These are phyloP conservation scores for Pachyseris speciosa DNA, from an alignment of 64 coral and sea anemone genomes.

Conservation along the genomic window DNA sequence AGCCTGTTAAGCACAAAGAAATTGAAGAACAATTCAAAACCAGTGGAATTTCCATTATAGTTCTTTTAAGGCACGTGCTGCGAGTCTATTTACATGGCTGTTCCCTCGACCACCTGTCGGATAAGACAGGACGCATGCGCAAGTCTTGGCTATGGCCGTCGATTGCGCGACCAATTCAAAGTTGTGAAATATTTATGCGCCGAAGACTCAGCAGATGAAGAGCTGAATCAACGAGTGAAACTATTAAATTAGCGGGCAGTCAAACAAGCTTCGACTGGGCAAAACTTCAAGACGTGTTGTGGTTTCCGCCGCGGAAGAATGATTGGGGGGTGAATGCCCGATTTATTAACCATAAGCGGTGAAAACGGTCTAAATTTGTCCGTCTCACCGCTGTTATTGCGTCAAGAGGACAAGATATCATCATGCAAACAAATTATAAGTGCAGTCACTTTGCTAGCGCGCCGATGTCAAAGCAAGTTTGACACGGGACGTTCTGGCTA, in stretches of 20 bases:
- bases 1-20: constrained; percentile 2
- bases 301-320: no score
- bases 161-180: not conserved
- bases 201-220: not conserved
- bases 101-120: constrained; percentile 19
- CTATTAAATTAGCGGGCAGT: not conserved
- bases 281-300: not conserved
- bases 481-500: not conserved
- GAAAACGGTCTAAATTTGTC: no score
- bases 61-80: constrained; percentile 27
- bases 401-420: not conserved
- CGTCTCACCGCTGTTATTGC: not conserved
- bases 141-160: not conserved
- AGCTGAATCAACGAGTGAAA: constrained; percentile 19
- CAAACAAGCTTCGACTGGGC: not conserved
- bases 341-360: no score
- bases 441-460: not conserved
- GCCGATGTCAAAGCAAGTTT: constrained; percentile 1
- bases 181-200: constrained; percentile 12
- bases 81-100: not conserved
- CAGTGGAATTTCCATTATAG: constrained; percentile 33
- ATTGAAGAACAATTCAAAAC: constrained; percentile 34
- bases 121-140: constrained; percentile 12
- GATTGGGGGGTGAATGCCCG: no score
- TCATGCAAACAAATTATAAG: constrained; percentile 21